Evolutionary conservation across 2,113 vertebrate species (phyloP).

Genomic region (Rostratula benghalensis): DNA sequence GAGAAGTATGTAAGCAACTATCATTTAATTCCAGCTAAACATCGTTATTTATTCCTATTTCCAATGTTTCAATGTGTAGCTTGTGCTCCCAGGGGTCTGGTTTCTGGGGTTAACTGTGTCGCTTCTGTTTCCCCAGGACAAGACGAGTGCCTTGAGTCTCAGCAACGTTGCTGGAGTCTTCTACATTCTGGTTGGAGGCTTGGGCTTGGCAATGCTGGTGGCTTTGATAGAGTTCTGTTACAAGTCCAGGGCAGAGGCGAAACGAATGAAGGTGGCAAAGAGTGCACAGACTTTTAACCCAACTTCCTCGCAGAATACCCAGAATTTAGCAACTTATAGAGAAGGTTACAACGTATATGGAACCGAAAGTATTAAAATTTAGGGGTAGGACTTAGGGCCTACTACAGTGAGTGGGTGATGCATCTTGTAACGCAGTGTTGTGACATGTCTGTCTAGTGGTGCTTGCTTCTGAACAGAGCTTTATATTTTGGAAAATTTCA

Average conservation of each 20-base stretch:
- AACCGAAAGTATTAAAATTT: slow-evolving; percentile 99
- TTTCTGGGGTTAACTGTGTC: slow-evolving; percentile 51
- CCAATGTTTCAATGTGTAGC: background rate
- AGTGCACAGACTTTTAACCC: slow-evolving; percentile 97
- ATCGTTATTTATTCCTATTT: background rate
- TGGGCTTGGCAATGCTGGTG: slow-evolving; percentile 99
- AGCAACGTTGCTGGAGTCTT: slow-evolving; percentile 99
- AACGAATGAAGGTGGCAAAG: slow-evolving; percentile 99
- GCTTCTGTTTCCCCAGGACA: slow-evolving; percentile 88
- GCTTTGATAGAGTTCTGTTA: slow-evolving; percentile 99
- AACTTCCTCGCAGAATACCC: slow-evolving; percentile 98
- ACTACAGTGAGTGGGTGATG: slow-evolving; percentile 90
- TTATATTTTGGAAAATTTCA: slow-evolving; percentile 80
- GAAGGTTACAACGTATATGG: slow-evolving; percentile 99
- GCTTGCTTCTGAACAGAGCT: slow-evolving; percentile 84
- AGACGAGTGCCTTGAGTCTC: slow-evolving; percentile 99
- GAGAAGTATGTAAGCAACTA: background rate
- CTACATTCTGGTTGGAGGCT: slow-evolving; percentile 99
- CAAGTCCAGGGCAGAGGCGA: slow-evolving; percentile 99
- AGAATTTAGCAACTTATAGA: slow-evolving; percentile 99
- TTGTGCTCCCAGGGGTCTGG: background rate
- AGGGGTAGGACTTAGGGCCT: slow-evolving; percentile 99
- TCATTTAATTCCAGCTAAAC: slow-evolving; percentile 22
- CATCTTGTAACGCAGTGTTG: slow-evolving; percentile 87
- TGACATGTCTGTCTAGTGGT: slow-evolving; percentile 89